Conservation (phyloP, 2,113 vertebrate genomes). For the Vombatus ursinus region DNA sequence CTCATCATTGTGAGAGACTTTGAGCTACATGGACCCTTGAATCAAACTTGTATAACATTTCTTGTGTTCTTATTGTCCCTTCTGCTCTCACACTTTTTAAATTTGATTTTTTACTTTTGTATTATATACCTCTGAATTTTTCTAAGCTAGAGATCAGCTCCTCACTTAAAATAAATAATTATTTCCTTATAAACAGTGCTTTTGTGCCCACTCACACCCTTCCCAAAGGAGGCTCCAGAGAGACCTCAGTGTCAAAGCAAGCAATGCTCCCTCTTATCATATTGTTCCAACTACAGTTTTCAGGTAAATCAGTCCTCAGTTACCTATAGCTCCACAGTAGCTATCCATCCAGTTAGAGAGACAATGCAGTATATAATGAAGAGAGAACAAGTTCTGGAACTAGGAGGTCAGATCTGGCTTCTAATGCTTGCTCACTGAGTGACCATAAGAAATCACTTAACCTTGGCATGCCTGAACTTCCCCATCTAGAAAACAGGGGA, state of each 20-base stretch:
- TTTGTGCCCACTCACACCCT: not conserved
- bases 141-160: not conserved
- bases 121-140: not conserved
- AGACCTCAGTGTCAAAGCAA: not conserved
- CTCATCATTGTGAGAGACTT: not conserved
- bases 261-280: not conserved
- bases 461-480: too few species aligned
- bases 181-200: not conserved
- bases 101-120: not conserved
- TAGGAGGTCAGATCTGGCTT: not conserved
- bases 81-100: not conserved
- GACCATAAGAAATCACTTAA: not conserved
- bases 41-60: not conserved
- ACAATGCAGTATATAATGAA: not conserved
- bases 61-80: not conserved
- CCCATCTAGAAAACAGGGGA: too few species aligned
- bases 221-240: not conserved
- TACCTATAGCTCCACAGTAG: not conserved
- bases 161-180: not conserved
- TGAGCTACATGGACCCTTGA: not conserved
- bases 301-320: not conserved
- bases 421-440: not conserved
- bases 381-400: not conserved
- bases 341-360: not conserved
- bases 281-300: not conserved